These are phyloP conservation scores for Okamejei kenojei DNA, from an alignment of 2,797 vertebrate species.

Conservation along the genomic window DNA sequence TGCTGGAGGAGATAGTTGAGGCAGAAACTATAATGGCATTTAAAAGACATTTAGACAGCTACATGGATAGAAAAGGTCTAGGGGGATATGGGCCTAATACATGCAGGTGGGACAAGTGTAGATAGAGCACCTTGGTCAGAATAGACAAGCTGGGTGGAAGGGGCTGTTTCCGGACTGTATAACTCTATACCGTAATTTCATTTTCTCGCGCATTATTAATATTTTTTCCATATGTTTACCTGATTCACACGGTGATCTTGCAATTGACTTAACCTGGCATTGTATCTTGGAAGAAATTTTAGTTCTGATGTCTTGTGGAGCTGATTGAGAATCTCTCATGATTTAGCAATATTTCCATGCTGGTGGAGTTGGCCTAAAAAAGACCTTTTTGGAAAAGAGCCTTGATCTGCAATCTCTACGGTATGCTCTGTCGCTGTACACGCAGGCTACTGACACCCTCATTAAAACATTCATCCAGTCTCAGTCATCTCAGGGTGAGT, in stretches of 20 bases:
- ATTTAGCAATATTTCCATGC: conserved; percentile 97
- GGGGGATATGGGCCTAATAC: no score
- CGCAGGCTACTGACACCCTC: conserved; percentile 93
- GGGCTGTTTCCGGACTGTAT: neutral
- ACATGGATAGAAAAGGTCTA: no score
- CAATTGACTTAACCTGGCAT: neutral
- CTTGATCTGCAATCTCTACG: conserved; percentile 88
- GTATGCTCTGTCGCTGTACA: conserved; percentile 94
- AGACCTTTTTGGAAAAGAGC: conserved; percentile 96
- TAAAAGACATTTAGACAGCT: no score
- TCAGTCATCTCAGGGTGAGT: conserved; percentile 83
- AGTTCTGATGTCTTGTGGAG: neutral
- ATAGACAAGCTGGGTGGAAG: neutral
- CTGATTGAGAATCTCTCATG: neutral
- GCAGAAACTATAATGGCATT: no score
- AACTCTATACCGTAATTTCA: neutral
- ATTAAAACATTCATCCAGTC: conserved; percentile 96
- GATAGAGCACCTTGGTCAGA: no score
- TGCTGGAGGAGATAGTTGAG: no score
- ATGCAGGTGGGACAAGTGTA: no score
- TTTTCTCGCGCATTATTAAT: neutral
- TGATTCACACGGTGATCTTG: neutral
- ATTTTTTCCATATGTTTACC: neutral
- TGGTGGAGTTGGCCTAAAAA: conserved; percentile 92
- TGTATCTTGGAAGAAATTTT: neutral